These are phyloP conservation scores for Pipistrellus pipistrellus DNA, from an alignment of 2,797 vertebrate genomes.

Conservation along the genomic window DNA sequence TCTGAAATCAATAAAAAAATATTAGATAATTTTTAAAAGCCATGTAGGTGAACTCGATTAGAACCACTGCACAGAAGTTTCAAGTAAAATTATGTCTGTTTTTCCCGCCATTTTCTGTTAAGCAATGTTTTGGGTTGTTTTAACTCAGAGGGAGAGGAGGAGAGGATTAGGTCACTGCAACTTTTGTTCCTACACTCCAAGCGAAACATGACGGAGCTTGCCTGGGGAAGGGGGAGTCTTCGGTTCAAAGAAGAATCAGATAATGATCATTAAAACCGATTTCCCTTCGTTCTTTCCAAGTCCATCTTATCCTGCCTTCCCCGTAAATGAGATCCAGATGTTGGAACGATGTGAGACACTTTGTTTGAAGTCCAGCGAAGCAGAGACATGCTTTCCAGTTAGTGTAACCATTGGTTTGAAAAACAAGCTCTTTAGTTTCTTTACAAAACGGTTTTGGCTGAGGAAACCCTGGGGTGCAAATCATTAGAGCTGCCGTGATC, in stretches of 20 bases:
- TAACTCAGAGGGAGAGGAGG: background rate
- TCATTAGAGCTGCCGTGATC: background rate
- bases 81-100: slow-evolving; percentile 27
- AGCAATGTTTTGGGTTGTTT: background rate
- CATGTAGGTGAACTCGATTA: background rate
- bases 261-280: slow-evolving; percentile 80
- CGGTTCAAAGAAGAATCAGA: slow-evolving; percentile 63
- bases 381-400: slow-evolving; percentile 25
- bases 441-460: background rate
- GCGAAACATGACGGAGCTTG: slow-evolving; percentile 58
- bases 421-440: slow-evolving; percentile 17
- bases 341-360: slow-evolving; percentile 45
- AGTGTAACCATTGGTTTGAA: background rate
- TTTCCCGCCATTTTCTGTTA: background rate
- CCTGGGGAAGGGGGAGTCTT: slow-evolving; percentile 39
- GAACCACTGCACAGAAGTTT: background rate
- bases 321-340: slow-evolving; percentile 83
- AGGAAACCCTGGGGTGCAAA: background rate
- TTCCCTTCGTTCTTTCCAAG: slow-evolving; percentile 73
- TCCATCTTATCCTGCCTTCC: slow-evolving; percentile 76
- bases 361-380: slow-evolving; percentile 3
- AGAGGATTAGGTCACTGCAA: background rate
- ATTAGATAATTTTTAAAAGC: background rate
- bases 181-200: slow-evolving; percentile 47
- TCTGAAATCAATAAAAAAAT: too few species aligned